phyloP scores from a whole-genome alignment of 2,888 invertebrate species.

The Cheilosia scutellata region DNA sequence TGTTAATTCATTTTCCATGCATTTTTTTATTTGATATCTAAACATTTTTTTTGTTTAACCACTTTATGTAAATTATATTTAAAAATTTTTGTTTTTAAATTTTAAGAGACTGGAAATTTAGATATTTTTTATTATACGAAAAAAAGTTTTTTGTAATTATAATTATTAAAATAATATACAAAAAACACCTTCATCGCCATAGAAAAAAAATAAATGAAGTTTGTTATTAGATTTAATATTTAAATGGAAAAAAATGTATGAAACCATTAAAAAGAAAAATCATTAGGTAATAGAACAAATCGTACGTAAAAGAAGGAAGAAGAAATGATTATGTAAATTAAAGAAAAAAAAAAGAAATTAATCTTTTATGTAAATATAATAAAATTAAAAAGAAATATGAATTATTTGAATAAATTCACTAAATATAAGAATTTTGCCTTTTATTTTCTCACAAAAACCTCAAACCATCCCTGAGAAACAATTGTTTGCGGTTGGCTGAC shows the following conservation, averaged over 20 bases:
- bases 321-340: constrained; percentile 57
- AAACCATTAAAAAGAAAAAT: constrained; percentile 25
- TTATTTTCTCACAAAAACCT: background rate
- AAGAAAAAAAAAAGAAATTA: constrained; percentile 15
- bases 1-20: background rate
- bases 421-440: constrained; percentile 37
- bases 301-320: constrained; percentile 42
- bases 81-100: constrained; percentile 35
- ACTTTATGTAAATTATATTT: constrained; percentile 18
- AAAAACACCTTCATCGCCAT: constrained; percentile 66
- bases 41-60: background rate
- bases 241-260: constrained; percentile 49
- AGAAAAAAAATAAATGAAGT: constrained; percentile 60
- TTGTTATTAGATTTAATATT: constrained; percentile 72
- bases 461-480: background rate
- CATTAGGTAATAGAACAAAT: constrained; percentile 55
- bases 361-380: constrained; percentile 60
- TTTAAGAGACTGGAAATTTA: constrained; percentile 73
- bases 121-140: constrained; percentile 56
- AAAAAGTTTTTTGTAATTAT: constrained; percentile 48
- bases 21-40: background rate
- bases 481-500: no score
- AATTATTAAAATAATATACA: constrained; percentile 32
- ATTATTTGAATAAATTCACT: constrained; percentile 72
- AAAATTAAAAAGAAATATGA: constrained; percentile 53